Percentiles rank a stretch among this genome's conserved stretches.
phyloP scores from a whole-genome alignment of 1,140 invertebrate species.

The Drosophila ohnishii region DNA sequence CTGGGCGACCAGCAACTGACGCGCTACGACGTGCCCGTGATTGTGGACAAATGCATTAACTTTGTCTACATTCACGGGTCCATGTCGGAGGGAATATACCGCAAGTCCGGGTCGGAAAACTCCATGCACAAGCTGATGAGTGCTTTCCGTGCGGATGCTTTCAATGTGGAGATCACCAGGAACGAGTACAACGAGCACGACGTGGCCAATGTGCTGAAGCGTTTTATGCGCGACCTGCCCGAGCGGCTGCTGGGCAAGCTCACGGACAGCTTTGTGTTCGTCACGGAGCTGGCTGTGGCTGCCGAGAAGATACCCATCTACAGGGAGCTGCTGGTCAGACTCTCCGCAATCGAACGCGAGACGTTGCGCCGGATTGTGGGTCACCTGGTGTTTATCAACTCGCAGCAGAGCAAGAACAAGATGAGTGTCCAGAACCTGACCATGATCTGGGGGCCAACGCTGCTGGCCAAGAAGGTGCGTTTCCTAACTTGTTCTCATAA shows the following conservation, averaged over 20 bases:
- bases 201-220: constrained; percentile 92
- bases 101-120: constrained; percentile 90
- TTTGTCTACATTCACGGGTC: constrained; percentile 93
- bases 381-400: constrained; percentile 91
- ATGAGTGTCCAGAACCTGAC: constrained; percentile 93
- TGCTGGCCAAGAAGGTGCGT: constrained; percentile 88
- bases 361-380: constrained; percentile 90
- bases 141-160: constrained; percentile 91
- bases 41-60: constrained; percentile 95
- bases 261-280: constrained; percentile 83
- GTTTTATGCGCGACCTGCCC: constrained; percentile 91
- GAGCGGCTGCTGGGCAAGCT: constrained; percentile 87
- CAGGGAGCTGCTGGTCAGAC: constrained; percentile 86
- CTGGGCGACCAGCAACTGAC: constrained; percentile 93
- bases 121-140: constrained; percentile 90
- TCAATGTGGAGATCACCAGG: constrained; percentile 90
- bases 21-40: constrained; percentile 92
- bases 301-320: constrained; percentile 85
- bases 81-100: constrained; percentile 93
- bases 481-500: background rate
- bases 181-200: constrained; percentile 92
- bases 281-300: constrained; percentile 84
- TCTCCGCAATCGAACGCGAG: constrained; percentile 88
- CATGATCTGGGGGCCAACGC: constrained; percentile 92
- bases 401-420: constrained; percentile 88